These are phyloP conservation scores for Drosophila mulleri DNA, from an alignment of 2,888 invertebrate species.

Conservation along the genomic window DNA sequence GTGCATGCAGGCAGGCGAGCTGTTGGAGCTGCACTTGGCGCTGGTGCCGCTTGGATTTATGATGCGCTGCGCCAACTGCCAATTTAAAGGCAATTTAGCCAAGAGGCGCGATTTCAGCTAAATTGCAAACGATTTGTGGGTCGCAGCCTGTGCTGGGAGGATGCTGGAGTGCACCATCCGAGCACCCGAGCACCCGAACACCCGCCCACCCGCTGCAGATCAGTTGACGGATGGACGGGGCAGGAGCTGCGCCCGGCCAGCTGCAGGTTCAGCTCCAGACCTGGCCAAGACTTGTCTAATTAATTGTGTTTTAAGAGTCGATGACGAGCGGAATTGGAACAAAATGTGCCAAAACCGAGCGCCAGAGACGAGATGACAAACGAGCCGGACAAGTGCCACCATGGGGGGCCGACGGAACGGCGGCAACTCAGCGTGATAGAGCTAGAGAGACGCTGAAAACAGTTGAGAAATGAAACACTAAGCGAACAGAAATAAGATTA, in stretches of 20 bases:
- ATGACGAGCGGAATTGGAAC: constrained; percentile 11
- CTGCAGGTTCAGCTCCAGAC: background rate
- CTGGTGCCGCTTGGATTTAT: constrained; percentile 65
- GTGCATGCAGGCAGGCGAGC: background rate
- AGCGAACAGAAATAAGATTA: accelerated
- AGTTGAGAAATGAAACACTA: background rate
- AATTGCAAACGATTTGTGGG: constrained; percentile 81
- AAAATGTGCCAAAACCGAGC: background rate
- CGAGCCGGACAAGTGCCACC: background rate
- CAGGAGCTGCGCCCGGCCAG: constrained; percentile 6
- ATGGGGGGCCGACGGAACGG: background rate
- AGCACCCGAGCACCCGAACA: too few species aligned
- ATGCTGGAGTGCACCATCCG: constrained; percentile 1
- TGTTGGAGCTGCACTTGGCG: constrained; percentile 23
- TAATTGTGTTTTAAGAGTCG: constrained; percentile 49
- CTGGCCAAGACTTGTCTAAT: constrained; percentile 25
- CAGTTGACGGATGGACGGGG: constrained; percentile 32
- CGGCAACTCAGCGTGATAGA: background rate
- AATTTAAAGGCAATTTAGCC: constrained; percentile 84
- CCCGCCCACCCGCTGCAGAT: constrained; percentile 11
- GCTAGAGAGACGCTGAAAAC: background rate
- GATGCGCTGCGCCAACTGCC: constrained; percentile 75
- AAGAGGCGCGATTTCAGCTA: constrained; percentile 81
- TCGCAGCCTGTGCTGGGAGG: constrained; percentile 15
- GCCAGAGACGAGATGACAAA: background rate